Evolutionary conservation across 2,797 vertebrate genomes (phyloP).

Genomic region (Poecilia velifera): DNA sequence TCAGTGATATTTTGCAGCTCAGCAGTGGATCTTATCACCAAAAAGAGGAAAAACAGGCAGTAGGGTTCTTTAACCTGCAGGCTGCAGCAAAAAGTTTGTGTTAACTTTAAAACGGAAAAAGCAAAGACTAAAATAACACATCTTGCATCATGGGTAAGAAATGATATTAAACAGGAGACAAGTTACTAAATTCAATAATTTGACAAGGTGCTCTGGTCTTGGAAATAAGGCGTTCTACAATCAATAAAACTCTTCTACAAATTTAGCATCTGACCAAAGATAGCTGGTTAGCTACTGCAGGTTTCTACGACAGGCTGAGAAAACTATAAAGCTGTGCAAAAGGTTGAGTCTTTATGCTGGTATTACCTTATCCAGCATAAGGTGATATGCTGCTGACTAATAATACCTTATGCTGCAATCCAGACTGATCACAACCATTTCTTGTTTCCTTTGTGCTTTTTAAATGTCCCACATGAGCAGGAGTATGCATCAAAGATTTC

Average conservation of each 20-base stretch:
- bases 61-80: background rate
- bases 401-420: too few species aligned
- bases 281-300: background rate
- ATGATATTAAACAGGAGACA: background rate
- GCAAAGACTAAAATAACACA: background rate
- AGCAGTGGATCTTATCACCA: constrained; percentile 3
- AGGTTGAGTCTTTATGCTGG: background rate
- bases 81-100: constrained; percentile 4
- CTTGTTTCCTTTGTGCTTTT: background rate
- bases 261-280: background rate
- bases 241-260: background rate
- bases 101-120: background rate
- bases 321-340: background rate
- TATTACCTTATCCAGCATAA: background rate
- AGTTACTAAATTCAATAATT: too few species aligned
- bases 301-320: background rate
- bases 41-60: background rate
- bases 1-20: background rate
- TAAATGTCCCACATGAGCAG: background rate
- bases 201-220: background rate
- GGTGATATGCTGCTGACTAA: background rate
- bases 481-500: background rate
- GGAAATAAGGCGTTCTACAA: background rate
- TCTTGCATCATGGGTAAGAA: background rate
- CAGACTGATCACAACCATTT: too few species aligned